Evolutionary conservation across 2,888 invertebrate genomes (phyloP).

Genomic region (Tethea ocularis): DNA sequence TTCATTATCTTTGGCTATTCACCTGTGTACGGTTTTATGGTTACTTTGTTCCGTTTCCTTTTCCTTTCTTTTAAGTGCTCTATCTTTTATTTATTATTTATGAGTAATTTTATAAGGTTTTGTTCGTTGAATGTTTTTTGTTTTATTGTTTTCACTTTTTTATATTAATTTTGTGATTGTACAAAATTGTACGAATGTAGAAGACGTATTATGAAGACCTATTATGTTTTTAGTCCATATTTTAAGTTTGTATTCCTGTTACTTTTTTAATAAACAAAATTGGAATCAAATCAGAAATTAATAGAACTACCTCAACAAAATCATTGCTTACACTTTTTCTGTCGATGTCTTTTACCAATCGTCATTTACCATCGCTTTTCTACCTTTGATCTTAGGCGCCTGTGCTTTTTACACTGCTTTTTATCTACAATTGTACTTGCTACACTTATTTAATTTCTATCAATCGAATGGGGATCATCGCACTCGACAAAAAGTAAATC

Average conservation of each 20-base stretch:
- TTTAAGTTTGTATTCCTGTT: too few relatives aligned
- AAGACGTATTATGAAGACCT: too few relatives aligned
- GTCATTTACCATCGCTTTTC: constrained; percentile 3
- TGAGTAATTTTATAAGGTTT: background rate
- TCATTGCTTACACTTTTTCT: constrained; percentile 5
- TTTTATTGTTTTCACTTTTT: background rate
- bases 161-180: too few relatives aligned
- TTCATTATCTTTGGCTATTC: constrained; percentile 63
- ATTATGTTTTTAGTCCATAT: too few relatives aligned
- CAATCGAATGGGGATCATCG: constrained; percentile 60
- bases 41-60: constrained; percentile 14
- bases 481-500: constrained; percentile 70
- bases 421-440: constrained; percentile 19
- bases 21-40: constrained; percentile 47
- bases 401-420: constrained; percentile 29
- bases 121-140: background rate
- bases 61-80: constrained; percentile 8
- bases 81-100: constrained; percentile 3
- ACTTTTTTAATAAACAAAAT: background rate
- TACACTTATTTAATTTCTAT: constrained; percentile 47
- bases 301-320: background rate
- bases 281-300: background rate
- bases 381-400: constrained; percentile 29
- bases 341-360: constrained; percentile 1
- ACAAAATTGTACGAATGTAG: too few relatives aligned